Conservation (phyloP, 92 coral and sea anemone genomes). For the Zoanthus solanderi region DNA sequence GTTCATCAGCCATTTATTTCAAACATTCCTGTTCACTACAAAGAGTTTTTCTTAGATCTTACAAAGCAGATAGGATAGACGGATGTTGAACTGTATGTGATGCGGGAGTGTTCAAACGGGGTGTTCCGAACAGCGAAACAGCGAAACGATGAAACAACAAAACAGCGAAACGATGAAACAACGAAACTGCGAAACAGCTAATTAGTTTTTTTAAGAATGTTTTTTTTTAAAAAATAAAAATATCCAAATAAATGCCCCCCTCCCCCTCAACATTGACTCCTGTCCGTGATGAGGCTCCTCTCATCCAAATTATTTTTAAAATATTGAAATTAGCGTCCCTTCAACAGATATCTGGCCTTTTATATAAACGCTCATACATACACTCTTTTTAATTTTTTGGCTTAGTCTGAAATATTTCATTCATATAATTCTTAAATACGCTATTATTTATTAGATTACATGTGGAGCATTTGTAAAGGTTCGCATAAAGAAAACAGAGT, state of each 20-base stretch:
- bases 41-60: too few species aligned
- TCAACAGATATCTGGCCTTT: neutral
- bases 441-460: neutral
- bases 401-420: slow-evolving; percentile 1
- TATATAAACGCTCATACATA: neutral
- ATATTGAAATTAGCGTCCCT: neutral
- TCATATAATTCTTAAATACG: neutral
- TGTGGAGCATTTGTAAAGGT: slow-evolving; percentile 6
- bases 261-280: neutral
- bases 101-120: too few species aligned
- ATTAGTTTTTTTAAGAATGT: neutral
- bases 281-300: neutral
- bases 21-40: too few species aligned
- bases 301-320: neutral
- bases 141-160: too few species aligned
- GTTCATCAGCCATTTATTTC: too few species aligned
- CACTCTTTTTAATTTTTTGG: neutral
- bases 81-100: too few species aligned
- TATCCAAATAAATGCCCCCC: neutral
- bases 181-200: neutral
- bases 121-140: too few species aligned
- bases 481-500: slow-evolving; percentile 8
- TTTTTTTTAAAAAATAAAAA: neutral
- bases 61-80: too few species aligned
- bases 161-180: too few species aligned